phyloP scores from a whole-genome alignment of 2,888 invertebrate species.

The Caenorhabditis auriculariae region DNA sequence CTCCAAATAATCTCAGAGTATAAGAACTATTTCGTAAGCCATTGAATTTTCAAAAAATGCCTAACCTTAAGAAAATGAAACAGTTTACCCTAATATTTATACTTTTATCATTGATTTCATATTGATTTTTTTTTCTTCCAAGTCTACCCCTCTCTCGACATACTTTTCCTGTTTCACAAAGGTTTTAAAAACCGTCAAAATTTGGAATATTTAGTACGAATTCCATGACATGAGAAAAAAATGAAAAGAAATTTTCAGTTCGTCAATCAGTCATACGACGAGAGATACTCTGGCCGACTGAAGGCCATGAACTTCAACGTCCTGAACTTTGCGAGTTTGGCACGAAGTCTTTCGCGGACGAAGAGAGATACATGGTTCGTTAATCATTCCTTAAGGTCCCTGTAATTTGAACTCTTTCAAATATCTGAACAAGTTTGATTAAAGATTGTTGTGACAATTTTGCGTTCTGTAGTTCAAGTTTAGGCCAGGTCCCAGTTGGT shows the following conservation, averaged over 20 bases:
- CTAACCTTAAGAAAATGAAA: background rate
- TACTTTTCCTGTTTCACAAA: background rate
- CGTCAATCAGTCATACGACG: slow-evolving; percentile 32
- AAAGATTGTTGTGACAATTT: no score
- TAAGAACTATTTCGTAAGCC: no score
- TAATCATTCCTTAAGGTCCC: no score
- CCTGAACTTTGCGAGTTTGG: slow-evolving; percentile 27
- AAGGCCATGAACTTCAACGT: slow-evolving; percentile 16
- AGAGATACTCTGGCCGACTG: slow-evolving; percentile 9
- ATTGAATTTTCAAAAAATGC: no score
- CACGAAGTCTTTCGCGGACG: slow-evolving; percentile 22
- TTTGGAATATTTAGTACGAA: background rate
- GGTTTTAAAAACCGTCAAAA: background rate
- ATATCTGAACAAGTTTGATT: no score
- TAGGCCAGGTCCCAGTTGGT: no score
- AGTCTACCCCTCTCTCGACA: background rate
- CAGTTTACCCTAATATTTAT: background rate
- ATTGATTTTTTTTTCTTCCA: background rate
- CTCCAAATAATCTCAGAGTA: no score
- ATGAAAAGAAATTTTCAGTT: slow-evolving; percentile 5
- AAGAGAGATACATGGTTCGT: no score
- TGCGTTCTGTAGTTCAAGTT: no score
- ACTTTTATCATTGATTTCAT: background rate
- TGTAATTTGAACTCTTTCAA: no score
- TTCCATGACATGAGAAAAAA: background rate